These are phyloP conservation scores for pig (Sus scrofa) DNA, from an alignment of 2,113 vertebrate species.

Conservation along the genomic window T2T-Sscrofa CM000822.6:5490501-5491000, in stretches of 20 bases:
- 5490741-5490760: neutral
- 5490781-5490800: neutral
- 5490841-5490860: neutral
- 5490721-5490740: neutral
- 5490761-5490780: rapidly evolving
- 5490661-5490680: too few relatives aligned
- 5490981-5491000: too few relatives aligned
- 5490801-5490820: neutral
- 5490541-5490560: too few relatives aligned
- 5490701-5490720: neutral
- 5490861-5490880: rapidly evolving
- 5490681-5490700: too few relatives aligned
- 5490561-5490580: too few relatives aligned
- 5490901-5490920: rapidly evolving
- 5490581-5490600: too few relatives aligned
- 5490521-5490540: too few relatives aligned
- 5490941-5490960: neutral
- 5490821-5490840: neutral
- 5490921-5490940: neutral
- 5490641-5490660: too few relatives aligned
- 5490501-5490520: too few relatives aligned
- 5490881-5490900: neutral
- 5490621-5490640: too few relatives aligned
- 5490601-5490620: too few relatives aligned
- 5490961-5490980: neutral